Evolutionary conservation across 2,888 invertebrate species (phyloP), one percentile per base, ranked within the genome.

Genomic region (Drosophila prolongata): DNA sequence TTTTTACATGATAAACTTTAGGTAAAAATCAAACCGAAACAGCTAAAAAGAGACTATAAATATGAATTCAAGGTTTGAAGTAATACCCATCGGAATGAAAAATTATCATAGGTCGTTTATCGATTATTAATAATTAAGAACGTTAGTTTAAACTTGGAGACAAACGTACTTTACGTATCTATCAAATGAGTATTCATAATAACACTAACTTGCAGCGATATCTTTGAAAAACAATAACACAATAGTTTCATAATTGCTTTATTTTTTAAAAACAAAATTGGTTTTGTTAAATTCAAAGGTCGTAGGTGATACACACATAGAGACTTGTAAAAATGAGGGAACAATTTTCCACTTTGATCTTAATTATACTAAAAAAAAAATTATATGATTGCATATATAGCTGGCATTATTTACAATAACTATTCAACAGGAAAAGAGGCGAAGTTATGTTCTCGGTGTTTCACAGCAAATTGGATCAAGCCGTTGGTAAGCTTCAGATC

Each of bases 351-450:
- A 62, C 62, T 62, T 62, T 62, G 47, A 62, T 14, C 62, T 62
- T 62, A 62, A 47, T 38, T 46, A 61, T 62, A 49, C 58, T 35
- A 40, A 62, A 47, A 62, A 62, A 62, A 62, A 47, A 62, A 46
- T 61, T 38, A 62, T 35, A 61, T 35, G 38, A 42, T 64, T 62
- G 64, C 62, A 62, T 62, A 47, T 19, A 19, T 47, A 66, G 79
- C 79, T 67, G 77, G 65, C 80, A 67, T 62, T 80, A 80, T 85
- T 52, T 80, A 85, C 82, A 80, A 66, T 47, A 59, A 43, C 59
- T 58, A 50, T 37, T 14, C 27, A 58, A 34, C 35, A 64, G 57
- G 16, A 13, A 46, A 55, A 19, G 30, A 40, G 24, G 67, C 62
- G 16, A 49, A 38, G 16, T 14, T 47, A 37, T 19, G 27, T 60